Base-by-base conservation (phyloP, 2,797 vertebrate species). In the Etheostoma perlongum region DNA sequence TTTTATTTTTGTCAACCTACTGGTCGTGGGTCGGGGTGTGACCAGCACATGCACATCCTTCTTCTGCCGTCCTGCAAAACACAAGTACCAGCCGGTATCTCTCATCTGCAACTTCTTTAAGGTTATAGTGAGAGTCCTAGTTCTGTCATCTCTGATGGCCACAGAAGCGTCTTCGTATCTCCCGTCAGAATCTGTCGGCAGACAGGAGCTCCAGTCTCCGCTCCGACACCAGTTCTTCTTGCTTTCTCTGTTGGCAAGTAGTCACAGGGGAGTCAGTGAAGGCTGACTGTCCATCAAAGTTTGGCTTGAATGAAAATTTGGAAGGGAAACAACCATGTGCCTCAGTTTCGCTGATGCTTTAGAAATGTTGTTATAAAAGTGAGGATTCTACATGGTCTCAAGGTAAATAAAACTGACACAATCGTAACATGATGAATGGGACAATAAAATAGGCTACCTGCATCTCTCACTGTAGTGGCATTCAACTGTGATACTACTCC, bases 201-300 rank as follows among this genome's bases (percentile, higher is more conserved):
- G 33, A 67, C 95, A 95, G 77, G 92, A 90, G 81, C 79, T 85
- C 87, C 25, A 68, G 83, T 93, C 75, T 25, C 95, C 95, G 8
- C 90, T 95, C 30, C 92, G 88, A 78, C 95, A 96, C 95, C 95
- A 96, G 48, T 71, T 93, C 90, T 96, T 95, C 59, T 88, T 83
- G 66, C 76, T 92, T 13, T 81, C 76, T 81, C 95, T 96, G 89
- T 87, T 72, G 81, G 69, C 74, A 89, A 58, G 53, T 52, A 76
- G 48, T 71, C 78, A 83, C 70, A 79, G 67, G 60, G 60, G 84
- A 86, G 48, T 83, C 76, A 78, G 68, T 11, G 47, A 78, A 27
- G 60, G 55, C 66, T 65, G 64, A 49, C 74, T 76, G 52, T 72
- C 77, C 42, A 15, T 68, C 60, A 51, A n/a, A 42, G 1, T 53